These are phyloP conservation scores for Heterotis niloticus DNA, from an alignment of 2,113 vertebrate species.

Conservation along the genomic window DNA sequence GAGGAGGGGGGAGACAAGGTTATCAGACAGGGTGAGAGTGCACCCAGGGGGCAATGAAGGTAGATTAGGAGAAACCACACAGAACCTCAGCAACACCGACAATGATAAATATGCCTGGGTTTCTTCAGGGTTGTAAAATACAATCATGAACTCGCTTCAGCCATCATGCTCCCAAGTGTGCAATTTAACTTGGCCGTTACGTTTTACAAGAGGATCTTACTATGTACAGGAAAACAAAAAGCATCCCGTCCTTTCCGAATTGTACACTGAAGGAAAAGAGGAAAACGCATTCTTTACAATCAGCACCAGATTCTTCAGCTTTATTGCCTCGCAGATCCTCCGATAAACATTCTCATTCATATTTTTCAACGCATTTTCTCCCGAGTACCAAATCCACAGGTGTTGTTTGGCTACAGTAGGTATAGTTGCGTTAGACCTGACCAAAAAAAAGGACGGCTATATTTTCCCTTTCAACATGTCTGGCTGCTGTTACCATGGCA, in stretches of 20 bases:
- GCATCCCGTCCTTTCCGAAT: background rate
- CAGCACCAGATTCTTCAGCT: too few relatives aligned
- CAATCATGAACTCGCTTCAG: background rate
- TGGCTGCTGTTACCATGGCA: too few relatives aligned
- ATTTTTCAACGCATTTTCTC: background rate
- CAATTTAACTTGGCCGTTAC: background rate
- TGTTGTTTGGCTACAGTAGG: too few relatives aligned
- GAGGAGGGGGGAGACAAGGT: conserved; percentile 1
- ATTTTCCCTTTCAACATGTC: too few relatives aligned
- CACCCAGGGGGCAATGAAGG: background rate
- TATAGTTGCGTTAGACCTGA: too few relatives aligned
- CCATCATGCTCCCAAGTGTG: background rate
- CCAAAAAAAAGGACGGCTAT: too few relatives aligned
- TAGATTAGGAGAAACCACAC: background rate
- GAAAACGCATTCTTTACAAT: background rate
- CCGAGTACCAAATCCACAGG: background rate
- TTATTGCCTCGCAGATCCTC: too few relatives aligned
- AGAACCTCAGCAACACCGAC: background rate
- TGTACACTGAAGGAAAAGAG: background rate
- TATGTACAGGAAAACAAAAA: background rate
- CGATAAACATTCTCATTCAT: background rate
- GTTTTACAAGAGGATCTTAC: conserved; percentile 13
- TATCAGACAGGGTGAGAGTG: background rate
- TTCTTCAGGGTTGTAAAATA: conserved; percentile 19
- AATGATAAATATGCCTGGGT: background rate